Percentiles rank a stretch among this genome's conserved stretches.
phyloP scores from a whole-genome alignment of 2,113 vertebrate species.

The Nothobranchius furzeri region DNA sequence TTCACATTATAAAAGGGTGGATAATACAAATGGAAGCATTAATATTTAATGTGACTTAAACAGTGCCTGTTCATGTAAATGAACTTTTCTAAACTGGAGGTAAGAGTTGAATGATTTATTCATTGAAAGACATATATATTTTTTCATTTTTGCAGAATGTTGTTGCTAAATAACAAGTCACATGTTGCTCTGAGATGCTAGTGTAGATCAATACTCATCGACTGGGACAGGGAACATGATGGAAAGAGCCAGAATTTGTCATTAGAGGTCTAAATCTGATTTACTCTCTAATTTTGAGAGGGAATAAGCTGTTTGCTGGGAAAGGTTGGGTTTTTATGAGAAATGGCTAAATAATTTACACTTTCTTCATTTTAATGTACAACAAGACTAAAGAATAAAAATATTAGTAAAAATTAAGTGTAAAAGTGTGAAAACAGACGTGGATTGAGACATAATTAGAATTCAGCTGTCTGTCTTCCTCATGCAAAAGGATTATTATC shows the following conservation, averaged over 20 bases:
- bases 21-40: background rate
- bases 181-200: background rate
- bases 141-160: background rate
- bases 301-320: background rate
- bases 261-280: slow-evolving; percentile 19
- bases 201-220: background rate
- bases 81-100: background rate
- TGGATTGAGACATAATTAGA: slow-evolving; percentile 12
- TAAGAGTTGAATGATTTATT: background rate
- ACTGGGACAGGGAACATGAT: slow-evolving; percentile 16
- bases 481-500: slow-evolving; percentile 50
- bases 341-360: background rate
- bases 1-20: background rate
- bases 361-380: background rate
- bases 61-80: background rate
- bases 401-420: too few species aligned
- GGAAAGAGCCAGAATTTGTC: slow-evolving; percentile 40
- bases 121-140: background rate
- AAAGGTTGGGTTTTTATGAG: background rate
- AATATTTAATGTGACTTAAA: slow-evolving; percentile 2
- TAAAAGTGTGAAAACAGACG: too few species aligned
- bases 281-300: background rate
- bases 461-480: slow-evolving; percentile 56
- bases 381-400: background rate
- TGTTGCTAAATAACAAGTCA: slow-evolving; percentile 28